Conservation (phyloP, 2,888 invertebrate species). For the Meganola albula region DNA sequence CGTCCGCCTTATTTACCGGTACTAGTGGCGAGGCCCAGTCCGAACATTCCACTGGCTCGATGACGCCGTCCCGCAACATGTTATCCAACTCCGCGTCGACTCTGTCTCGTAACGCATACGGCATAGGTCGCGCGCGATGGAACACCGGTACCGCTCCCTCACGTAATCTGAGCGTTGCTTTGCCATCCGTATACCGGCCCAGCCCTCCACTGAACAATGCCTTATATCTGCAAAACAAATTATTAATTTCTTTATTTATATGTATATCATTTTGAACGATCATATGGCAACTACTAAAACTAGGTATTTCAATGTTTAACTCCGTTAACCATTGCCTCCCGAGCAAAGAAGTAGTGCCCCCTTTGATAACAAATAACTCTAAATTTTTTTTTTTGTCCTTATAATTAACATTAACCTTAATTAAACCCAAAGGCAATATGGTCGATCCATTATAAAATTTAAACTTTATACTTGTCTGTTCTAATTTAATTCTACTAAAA, state of each 20-base stretch:
- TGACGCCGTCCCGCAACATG: constrained; percentile 26
- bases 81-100: constrained; percentile 25
- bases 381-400: neutral
- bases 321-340: constrained; percentile 4
- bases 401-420: neutral
- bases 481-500: neutral
- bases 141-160: constrained; percentile 19
- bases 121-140: no score
- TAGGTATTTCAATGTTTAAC: constrained; percentile 1
- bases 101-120: no score
- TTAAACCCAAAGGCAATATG: neutral
- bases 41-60: no score
- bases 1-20: constrained; percentile 21
- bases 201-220: no score
- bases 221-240: neutral
- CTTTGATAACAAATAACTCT: neutral
- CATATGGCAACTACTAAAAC: neutral
- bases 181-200: neutral
- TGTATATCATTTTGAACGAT: neutral
- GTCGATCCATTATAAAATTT: neutral
- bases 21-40: constrained; percentile 27
- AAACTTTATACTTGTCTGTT: neutral
- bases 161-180: constrained; percentile 8
- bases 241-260: neutral
- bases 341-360: neutral